Evolutionary conservation across 2,113 vertebrate genomes (phyloP).

Genomic region (Plecturocebus donacophilus): DNA sequence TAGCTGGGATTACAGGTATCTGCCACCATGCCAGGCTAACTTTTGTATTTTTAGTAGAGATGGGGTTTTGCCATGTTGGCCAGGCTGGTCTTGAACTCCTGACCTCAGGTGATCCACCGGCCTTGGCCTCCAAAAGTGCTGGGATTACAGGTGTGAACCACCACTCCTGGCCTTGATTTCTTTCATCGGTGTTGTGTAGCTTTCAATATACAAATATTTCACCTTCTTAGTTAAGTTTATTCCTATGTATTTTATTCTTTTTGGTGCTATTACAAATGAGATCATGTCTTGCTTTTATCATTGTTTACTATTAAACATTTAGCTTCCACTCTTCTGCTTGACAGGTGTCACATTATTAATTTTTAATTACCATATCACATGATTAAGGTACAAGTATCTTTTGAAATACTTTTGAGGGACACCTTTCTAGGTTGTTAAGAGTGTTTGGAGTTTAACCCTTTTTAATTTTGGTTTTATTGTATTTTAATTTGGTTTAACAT

Average conservation of each 20-base stretch:
- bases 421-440: neutral
- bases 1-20: too few relatives aligned
- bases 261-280: neutral
- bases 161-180: neutral
- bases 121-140: too few relatives aligned
- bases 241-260: neutral
- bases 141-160: too few relatives aligned
- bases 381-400: neutral
- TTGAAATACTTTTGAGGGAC: conserved; percentile 36
- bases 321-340: neutral
- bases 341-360: neutral
- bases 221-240: neutral
- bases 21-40: too few relatives aligned
- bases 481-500: neutral
- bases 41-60: too few relatives aligned
- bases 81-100: too few relatives aligned
- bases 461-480: conserved; percentile 5
- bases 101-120: too few relatives aligned
- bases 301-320: neutral
- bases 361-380: neutral
- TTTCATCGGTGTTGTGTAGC: neutral
- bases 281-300: neutral
- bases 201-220: neutral
- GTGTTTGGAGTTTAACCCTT: neutral
- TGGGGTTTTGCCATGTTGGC: too few relatives aligned